Conservation (phyloP, 2,797 vertebrate species). For the Falco berigora region DNA sequence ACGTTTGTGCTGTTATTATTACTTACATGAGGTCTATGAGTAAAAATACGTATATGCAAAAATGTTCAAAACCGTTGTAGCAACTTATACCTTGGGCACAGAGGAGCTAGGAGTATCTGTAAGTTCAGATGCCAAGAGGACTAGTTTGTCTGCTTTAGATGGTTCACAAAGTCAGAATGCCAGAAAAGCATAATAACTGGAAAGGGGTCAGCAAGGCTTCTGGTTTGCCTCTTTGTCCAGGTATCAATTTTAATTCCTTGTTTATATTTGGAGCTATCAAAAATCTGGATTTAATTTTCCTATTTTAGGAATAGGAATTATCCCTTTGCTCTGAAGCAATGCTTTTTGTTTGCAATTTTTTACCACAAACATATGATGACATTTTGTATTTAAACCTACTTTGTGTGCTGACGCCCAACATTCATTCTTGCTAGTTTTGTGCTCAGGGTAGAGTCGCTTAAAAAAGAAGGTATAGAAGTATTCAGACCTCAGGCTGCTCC, state of each 20-base stretch:
- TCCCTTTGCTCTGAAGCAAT: not conserved
- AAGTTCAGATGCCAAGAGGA: not conserved
- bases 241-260: not conserved
- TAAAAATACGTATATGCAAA: not conserved
- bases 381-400: not conserved
- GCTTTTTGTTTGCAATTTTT: not conserved
- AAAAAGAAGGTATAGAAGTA: rapidly evolving
- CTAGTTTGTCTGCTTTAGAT: not conserved
- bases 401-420: not conserved
- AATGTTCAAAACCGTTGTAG: not conserved
- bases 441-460: not conserved
- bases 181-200: not conserved
- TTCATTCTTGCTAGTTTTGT: not conserved
- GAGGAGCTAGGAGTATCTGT: not conserved
- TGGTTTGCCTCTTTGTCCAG: not conserved
- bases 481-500: not conserved
- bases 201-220: not conserved
- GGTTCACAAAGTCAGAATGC: not conserved
- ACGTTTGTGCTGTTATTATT: not conserved
- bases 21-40: not conserved
- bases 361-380: not conserved
- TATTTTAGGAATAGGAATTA: not conserved
- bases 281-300: not conserved
- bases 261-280: not conserved
- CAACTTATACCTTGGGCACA: not conserved